Conservation (phyloP, 2,888 invertebrate genomes). For the Ectemnius cavifrons region DNA sequence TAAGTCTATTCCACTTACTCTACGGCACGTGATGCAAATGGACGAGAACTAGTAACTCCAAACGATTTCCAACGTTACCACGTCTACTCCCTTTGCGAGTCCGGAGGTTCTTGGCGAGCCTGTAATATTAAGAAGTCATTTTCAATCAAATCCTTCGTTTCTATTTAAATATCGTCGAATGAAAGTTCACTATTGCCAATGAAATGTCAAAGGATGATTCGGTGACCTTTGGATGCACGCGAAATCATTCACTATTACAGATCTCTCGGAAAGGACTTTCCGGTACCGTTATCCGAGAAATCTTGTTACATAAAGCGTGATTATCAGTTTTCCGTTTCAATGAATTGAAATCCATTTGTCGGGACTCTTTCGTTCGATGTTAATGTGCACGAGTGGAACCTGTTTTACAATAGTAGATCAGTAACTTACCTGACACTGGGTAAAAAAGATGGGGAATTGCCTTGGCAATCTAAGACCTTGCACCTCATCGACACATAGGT, state of each 20-base stretch:
- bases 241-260: not conserved
- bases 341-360: not conserved
- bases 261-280: too few relatives aligned
- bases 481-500: constrained; percentile 77
- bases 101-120: constrained; percentile 89
- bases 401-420: constrained; percentile 31
- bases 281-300: too few relatives aligned
- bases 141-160: not conserved
- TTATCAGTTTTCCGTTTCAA: not conserved
- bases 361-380: not conserved
- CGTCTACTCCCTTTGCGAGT: constrained; percentile 91
- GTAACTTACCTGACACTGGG: constrained; percentile 73
- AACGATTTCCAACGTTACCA: constrained; percentile 90
- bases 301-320: too few relatives aligned
- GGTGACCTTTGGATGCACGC: not conserved
- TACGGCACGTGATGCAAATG: constrained; percentile 93
- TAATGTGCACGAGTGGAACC: constrained; percentile 34
- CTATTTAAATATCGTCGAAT: not conserved
- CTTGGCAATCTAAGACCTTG: constrained; percentile 76
- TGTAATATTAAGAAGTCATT: constrained; percentile 70
- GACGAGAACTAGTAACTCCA: constrained; percentile 91
- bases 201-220: not conserved
- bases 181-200: not conserved
- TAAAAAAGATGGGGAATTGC: constrained; percentile 75
- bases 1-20: constrained; percentile 70